Evolutionary conservation across 2,797 vertebrate genomes (phyloP).

Genomic region (Philypnodon macrostomus): DNA sequence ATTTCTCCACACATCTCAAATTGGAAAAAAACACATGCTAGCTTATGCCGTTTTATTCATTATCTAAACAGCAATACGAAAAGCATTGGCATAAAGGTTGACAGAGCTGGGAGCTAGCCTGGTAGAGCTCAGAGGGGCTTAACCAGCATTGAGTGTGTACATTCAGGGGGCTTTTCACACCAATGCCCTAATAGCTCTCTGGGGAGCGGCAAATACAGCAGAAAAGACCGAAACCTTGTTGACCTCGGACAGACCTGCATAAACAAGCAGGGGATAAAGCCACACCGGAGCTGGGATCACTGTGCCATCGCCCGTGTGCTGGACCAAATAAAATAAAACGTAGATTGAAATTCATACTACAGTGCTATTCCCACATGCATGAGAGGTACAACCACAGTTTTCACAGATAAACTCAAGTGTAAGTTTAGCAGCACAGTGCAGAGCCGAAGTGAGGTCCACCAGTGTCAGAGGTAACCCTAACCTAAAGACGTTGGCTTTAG

Average conservation of each 20-base stretch:
- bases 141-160: conserved; percentile 58
- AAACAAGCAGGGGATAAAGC: conserved; percentile 51
- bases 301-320: conserved; percentile 25
- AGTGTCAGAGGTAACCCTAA: conserved; percentile 35
- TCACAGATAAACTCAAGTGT: neutral
- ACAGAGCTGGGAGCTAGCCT: conserved; percentile 20
- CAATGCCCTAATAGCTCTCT: conserved; percentile 71
- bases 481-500: conserved; percentile 5
- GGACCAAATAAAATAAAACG: conserved; percentile 33
- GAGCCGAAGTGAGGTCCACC: conserved; percentile 25
- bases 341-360: conserved; percentile 16
- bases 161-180: conserved; percentile 73
- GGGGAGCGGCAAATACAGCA: conserved; percentile 74
- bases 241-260: conserved; percentile 55
- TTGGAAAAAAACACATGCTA: neutral
- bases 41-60: neutral
- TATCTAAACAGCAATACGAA: conserved; percentile 6
- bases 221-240: conserved; percentile 66
- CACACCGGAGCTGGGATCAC: conserved; percentile 41
- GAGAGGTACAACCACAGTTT: conserved; percentile 14
- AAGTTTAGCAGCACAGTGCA: conserved; percentile 6
- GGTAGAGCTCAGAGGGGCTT: conserved; percentile 50
- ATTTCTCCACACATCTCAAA: neutral
- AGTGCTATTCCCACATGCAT: conserved; percentile 9
- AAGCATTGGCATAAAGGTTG: conserved; percentile 5